A percentile compares a stretch with the other conserved stretches of the same genome.
These are phyloP conservation scores for Sigmodon hispidus DNA, from an alignment of 2,113 vertebrate species.

Conservation along the genomic window DNA sequence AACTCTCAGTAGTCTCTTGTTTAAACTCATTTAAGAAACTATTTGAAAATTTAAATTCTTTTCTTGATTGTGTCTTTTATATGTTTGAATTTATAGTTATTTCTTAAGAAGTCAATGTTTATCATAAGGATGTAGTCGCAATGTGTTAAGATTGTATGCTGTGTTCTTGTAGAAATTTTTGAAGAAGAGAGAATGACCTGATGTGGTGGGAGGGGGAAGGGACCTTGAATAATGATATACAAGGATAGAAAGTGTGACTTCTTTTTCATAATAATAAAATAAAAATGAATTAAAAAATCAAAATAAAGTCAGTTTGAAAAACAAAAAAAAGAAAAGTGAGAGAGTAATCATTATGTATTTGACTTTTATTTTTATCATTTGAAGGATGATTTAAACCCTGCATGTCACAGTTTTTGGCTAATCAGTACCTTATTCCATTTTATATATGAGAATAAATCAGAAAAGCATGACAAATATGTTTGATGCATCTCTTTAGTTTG, in stretches of 20 bases:
- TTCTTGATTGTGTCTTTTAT: not conserved
- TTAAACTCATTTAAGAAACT: not conserved
- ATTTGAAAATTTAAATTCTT: not conserved
- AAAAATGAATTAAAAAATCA: no score
- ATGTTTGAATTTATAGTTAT: not conserved
- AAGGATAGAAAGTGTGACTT: no score
- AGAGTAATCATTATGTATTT: not conserved
- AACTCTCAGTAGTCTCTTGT: not conserved
- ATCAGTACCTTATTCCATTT: not conserved
- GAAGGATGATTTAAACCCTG: not conserved
- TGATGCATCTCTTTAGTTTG: not conserved
- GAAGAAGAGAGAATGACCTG: no score
- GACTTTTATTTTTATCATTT: not conserved
- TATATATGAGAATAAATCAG: not conserved
- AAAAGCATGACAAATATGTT: not conserved
- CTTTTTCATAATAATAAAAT: no score
- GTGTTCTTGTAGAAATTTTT: not conserved
- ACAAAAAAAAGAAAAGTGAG: no score
- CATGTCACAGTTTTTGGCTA: not conserved
- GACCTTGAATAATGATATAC: no score
- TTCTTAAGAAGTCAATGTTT: not conserved
- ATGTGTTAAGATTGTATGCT: not conserved
- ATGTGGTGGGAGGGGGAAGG: no score
- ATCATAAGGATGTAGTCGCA: not conserved
- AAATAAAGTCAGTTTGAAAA: not conserved